Conservation (phyloP, 2,113 vertebrate genomes). For the Camelus bactrianus region DNA sequence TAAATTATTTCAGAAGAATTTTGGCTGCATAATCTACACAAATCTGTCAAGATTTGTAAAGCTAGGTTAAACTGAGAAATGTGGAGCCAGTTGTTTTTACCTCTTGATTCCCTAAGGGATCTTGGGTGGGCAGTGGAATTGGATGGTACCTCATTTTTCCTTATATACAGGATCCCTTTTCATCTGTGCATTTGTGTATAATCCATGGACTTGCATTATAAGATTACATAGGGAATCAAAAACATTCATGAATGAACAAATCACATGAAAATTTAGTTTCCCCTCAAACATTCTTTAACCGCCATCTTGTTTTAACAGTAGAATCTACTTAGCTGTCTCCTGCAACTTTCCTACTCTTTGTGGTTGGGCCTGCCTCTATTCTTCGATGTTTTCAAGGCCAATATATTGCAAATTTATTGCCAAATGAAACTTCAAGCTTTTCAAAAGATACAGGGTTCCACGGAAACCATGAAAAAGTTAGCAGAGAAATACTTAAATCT, state of each 20-base stretch:
- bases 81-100: not conserved
- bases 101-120: not conserved
- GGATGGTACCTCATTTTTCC: not conserved
- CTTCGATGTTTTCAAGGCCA: not conserved
- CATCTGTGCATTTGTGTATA: not conserved
- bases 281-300: not conserved
- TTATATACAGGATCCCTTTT: not conserved
- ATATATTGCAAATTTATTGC: not conserved
- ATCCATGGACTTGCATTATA: not conserved
- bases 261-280: not conserved
- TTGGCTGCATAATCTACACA: not conserved
- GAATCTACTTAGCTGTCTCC: not conserved
- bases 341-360: not conserved
- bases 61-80: conserved; percentile 23
- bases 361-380: not conserved
- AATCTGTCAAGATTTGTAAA: not conserved
- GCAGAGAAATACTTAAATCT: conserved; percentile 8
- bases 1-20: not conserved
- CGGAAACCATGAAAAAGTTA: not conserved
- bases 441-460: not conserved
- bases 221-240: not conserved
- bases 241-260: not conserved
- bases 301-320: not conserved
- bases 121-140: not conserved
- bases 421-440: not conserved